A percentile compares a stretch with the other conserved stretches of the same genome.
phyloP scores from a whole-genome alignment of 2,797 vertebrate species.

The Pogonophryne albipinna region DNA sequence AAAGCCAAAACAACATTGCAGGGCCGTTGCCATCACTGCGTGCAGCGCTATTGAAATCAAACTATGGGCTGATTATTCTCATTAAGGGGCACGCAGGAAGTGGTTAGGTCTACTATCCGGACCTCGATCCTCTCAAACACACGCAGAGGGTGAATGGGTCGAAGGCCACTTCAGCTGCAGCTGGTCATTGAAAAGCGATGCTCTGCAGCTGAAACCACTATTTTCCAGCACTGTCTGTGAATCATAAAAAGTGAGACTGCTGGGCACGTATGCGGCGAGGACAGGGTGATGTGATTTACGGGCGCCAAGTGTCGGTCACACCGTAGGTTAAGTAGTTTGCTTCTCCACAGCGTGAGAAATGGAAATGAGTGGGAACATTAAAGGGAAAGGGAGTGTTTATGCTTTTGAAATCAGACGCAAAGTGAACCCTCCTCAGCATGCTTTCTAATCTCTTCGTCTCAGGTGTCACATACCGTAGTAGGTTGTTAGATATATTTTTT shows the following conservation, averaged over 20 bases:
- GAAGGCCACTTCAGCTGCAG: constrained; percentile 76
- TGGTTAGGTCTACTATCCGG: constrained; percentile 52
- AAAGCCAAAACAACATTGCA: background rate
- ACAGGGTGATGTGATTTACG: constrained; percentile 53
- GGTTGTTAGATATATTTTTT: constrained; percentile 46
- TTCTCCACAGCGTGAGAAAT: constrained; percentile 56
- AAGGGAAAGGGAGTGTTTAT: constrained; percentile 18
- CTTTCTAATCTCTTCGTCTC: constrained; percentile 29
- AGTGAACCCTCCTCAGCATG: constrained; percentile 17
- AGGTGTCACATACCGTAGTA: constrained; percentile 63
- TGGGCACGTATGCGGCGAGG: constrained; percentile 16
- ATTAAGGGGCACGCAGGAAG: constrained; percentile 62
- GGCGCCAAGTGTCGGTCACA: constrained; percentile 52
- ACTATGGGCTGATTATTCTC: constrained; percentile 43
- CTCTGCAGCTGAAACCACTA: constrained; percentile 52
- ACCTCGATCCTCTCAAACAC: constrained; percentile 54
- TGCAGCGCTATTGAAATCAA: constrained; percentile 42
- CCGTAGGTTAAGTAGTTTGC: constrained; percentile 46
- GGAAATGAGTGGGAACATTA: constrained; percentile 41
- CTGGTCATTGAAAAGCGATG: constrained; percentile 69
- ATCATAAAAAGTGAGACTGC: constrained; percentile 44
- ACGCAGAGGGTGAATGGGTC: constrained; percentile 51
- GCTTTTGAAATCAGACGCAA: constrained; percentile 50
- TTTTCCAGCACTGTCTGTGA: constrained; percentile 36
- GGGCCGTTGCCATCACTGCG: constrained; percentile 19